phyloP scores from a whole-genome alignment of 2,888 invertebrate genomes.

The Pyrochroa serraticornis region DNA sequence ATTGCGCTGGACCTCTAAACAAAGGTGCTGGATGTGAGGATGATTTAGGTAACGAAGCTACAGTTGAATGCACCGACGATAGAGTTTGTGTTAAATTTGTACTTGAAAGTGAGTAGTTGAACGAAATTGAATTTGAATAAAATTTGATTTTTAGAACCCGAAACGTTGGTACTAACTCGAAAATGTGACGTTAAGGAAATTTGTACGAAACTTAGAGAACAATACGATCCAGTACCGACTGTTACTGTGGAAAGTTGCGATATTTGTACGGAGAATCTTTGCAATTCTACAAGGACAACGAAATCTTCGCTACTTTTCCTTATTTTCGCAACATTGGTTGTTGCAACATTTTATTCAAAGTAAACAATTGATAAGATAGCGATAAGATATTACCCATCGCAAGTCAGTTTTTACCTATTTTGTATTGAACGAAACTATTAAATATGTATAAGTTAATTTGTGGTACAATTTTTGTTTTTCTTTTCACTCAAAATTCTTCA shows the following conservation, averaged over 20 bases:
- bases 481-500: too few species aligned
- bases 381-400: too few species aligned
- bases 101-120: background rate
- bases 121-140: background rate
- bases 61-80: background rate
- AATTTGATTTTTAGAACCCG: background rate
- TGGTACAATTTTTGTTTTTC: too few species aligned
- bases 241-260: background rate
- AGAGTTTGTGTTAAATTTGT: background rate
- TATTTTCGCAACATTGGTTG: too few species aligned
- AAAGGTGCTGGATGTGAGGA: background rate
- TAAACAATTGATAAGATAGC: too few species aligned
- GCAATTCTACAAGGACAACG: background rate
- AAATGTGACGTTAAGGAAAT: background rate
- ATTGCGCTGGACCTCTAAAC: constrained; percentile 2
- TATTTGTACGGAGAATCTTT: background rate
- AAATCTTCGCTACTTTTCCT: too few species aligned
- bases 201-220: background rate
- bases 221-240: background rate
- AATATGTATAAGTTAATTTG: too few species aligned
- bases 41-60: background rate
- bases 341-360: too few species aligned
- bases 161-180: background rate
- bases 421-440: too few species aligned
- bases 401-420: too few species aligned